phyloP scores from a whole-genome alignment of 2,797 vertebrate species.

The Aeoliscus strigatus region DNA sequence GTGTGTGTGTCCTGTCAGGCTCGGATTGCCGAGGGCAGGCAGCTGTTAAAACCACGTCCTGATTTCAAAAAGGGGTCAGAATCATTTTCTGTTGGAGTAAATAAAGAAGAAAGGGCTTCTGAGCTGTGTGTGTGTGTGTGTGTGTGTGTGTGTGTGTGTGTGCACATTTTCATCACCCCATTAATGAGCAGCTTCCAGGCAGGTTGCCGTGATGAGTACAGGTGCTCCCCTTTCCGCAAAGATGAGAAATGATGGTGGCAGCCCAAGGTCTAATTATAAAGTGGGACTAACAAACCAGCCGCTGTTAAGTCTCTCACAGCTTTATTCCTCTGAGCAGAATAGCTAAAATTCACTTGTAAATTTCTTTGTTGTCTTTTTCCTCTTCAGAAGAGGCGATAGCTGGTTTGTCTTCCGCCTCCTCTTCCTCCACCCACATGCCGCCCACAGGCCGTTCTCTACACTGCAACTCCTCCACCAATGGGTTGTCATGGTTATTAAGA shows the following conservation, averaged over 20 bases:
- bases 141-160: conserved; percentile 15
- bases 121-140: conserved; percentile 9
- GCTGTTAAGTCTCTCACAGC: conserved; percentile 30
- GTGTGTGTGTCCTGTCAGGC: conserved; percentile 5
- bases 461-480: conserved; percentile 16
- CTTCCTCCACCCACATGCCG: conserved; percentile 20
- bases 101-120: conserved; percentile 45
- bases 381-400: conserved; percentile 5
- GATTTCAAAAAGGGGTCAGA: conserved; percentile 10
- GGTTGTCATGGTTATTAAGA: conserved; percentile 50
- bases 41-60: conserved; percentile 43
- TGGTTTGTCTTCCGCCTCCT: conserved; percentile 14
- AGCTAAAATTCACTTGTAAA: conserved; percentile 11
- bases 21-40: conserved; percentile 11
- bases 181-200: conserved; percentile 66
- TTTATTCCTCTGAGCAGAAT: conserved; percentile 21
- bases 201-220: conserved; percentile 57
- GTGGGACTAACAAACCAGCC: conserved; percentile 40
- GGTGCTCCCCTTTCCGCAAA: conserved; percentile 51
- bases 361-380: conserved; percentile 18
- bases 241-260: conserved; percentile 56
- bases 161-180: conserved; percentile 31
- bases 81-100: conserved; percentile 47
- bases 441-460: background rate
- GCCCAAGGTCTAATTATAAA: conserved; percentile 58